Base-by-base conservation (phyloP, 37 sponge, comb jelly and placozoan genomes). In the Eunapius fragilis region DNA sequence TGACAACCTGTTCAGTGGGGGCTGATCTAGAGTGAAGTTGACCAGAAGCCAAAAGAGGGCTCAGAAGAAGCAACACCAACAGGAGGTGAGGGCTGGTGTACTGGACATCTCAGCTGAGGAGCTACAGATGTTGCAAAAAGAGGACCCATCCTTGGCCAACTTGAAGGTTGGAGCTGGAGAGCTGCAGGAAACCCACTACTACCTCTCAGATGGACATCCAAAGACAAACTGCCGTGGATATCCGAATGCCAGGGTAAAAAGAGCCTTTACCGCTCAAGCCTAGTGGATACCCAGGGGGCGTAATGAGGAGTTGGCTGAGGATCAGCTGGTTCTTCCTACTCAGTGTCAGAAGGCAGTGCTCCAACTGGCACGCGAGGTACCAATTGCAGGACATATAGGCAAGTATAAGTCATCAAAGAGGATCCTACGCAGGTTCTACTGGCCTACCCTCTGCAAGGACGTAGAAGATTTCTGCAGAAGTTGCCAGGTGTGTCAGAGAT, bases 381-480 rank as follows among this genome's bases (percentile, higher is more conserved):
- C 73, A 30, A 30, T 32, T 32, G 73, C 73, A 33, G 73, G 73
- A 30, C 73, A 72, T 31, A 13, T 72, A 32, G 73, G 17, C 28
- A 72, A 72, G 73, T 14, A 72, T 17, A 72, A 72, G 73, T 25
- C 73, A 14, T 28, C 73, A 10, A 72, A 30, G 28, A 30, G 73
- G 31, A 32, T 72, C 73, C 58, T 83, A 23, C 50, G 73, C 25
- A 25, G 74, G 74, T 83, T 83, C 74, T 83, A 83, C 74, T 83
- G 84, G 84, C 84, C 84, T 45, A 73, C 25, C 31, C 31, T 83
- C 11, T 73, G n/a, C 74, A 83, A 83, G 74, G 84, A 83, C 37
- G 74, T 73, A 45, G 84, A 74, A 27, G 84, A 83, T 25, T 73
- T 41, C 74, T 83, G 84, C 47, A 25, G 31, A 28, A n/a, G 67